Conservation (phyloP, 2,888 invertebrate species). For the Carterocephalus palaemon region DNA sequence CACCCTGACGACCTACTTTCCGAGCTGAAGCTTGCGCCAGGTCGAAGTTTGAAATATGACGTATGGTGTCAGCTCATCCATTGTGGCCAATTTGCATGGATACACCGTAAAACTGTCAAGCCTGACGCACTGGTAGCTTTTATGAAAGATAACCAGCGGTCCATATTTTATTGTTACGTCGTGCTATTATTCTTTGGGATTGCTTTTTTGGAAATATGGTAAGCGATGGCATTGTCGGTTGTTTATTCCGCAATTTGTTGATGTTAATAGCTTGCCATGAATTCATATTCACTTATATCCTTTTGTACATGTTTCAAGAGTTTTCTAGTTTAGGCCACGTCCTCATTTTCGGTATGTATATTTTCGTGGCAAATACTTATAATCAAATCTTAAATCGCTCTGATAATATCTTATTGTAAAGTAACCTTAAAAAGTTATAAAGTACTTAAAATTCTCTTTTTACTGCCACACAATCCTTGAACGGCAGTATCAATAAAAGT, state of each 20-base stretch:
- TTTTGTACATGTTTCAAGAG: no score
- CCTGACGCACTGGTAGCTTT: slow-evolving; percentile 43
- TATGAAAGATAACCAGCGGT: slow-evolving; percentile 15
- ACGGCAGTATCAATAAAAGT: slow-evolving; percentile 6
- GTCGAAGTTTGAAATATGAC: slow-evolving; percentile 46
- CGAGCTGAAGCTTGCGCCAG: slow-evolving; percentile 32
- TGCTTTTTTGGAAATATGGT: neutral
- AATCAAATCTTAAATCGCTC: no score
- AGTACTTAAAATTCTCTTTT: neutral
- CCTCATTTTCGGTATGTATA: no score
- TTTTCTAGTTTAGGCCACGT: no score
- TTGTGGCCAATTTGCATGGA: slow-evolving; percentile 57
- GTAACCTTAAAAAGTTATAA: no score
- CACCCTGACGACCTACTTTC: slow-evolving; percentile 25
- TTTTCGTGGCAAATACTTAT: no score
- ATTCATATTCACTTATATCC: no score
- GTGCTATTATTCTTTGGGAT: slow-evolving; percentile 5
- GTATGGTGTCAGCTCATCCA: slow-evolving; percentile 48
- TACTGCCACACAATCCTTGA: slow-evolving; percentile 2
- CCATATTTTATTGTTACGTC: slow-evolving; percentile 10
- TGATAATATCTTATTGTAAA: no score
- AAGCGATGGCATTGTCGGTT: neutral
- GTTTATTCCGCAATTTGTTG: no score
- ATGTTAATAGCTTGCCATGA: no score
- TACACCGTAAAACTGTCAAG: slow-evolving; percentile 54